These are phyloP conservation scores for Apis laboriosa DNA, from an alignment of 1,140 invertebrate genomes.

Conservation along the genomic window DNA sequence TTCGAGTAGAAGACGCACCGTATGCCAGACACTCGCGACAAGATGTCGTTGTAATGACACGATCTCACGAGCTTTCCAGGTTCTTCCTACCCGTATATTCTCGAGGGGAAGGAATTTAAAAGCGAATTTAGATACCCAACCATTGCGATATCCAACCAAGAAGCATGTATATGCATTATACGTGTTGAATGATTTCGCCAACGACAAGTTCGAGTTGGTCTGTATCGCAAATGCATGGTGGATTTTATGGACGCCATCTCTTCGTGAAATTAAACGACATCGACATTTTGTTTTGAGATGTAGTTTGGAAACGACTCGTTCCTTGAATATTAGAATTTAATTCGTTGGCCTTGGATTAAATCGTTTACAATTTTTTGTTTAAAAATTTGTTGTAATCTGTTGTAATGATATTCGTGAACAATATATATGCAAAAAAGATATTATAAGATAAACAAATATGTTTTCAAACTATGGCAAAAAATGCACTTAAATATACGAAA, in stretches of 20 bases:
- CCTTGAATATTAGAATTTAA: no score
- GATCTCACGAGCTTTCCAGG: not conserved
- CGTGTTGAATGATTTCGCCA: constrained; percentile 3
- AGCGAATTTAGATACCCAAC: not conserved
- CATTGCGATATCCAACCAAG: not conserved
- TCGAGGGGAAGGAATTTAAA: not conserved
- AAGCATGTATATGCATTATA: not conserved
- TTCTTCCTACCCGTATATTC: constrained; percentile 19
- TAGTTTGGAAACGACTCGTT: no score
- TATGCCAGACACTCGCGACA: constrained; percentile 2
- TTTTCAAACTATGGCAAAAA: no score
- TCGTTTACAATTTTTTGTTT: no score
- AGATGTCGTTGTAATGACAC: not conserved
- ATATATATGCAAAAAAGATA: no score
- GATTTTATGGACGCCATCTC: not conserved
- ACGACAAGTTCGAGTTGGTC: not conserved
- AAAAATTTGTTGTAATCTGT: no score
- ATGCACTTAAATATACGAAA: no score
- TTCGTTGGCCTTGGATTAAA: no score
- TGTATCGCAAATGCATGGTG: not conserved
- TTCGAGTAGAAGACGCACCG: not conserved
- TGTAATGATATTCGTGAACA: no score
- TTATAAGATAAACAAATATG: no score
- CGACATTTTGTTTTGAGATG: not conserved
- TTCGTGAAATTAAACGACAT: constrained; percentile 5